Evolutionary conservation across 92 coral and sea anemone genomes (phyloP).

Genomic region (Phymanthus crucifer): DNA sequence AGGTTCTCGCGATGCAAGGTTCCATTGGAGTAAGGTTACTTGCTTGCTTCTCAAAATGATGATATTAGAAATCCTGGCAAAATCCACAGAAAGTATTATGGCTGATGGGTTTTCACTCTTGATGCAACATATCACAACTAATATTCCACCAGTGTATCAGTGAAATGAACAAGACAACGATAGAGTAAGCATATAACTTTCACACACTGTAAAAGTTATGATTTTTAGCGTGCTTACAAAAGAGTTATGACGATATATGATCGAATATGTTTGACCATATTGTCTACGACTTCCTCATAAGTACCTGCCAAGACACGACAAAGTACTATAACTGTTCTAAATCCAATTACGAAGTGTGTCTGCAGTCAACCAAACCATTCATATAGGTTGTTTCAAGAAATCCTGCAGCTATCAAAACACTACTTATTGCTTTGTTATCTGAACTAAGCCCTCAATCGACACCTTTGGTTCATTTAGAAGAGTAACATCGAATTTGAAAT

Average conservation of each 20-base stretch:
- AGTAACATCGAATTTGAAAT: background rate
- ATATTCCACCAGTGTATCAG: background rate
- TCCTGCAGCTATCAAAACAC: background rate
- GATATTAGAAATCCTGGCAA: background rate
- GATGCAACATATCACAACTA: background rate
- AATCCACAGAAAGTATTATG: background rate
- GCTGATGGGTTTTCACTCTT: background rate
- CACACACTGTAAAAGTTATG: no score
- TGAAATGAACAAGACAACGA: background rate
- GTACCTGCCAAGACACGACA: background rate
- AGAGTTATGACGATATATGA: background rate
- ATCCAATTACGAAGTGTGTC: background rate
- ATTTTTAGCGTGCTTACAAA: no score
- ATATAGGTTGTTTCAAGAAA: background rate
- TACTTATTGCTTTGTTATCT: no score
- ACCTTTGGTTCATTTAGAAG: background rate
- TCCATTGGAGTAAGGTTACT: background rate
- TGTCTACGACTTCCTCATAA: constrained; percentile 4
- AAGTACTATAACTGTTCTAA: background rate
- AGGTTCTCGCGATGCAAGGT: no score
- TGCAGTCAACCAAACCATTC: background rate
- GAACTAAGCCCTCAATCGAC: background rate
- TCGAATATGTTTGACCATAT: no score
- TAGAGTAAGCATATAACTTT: no score
- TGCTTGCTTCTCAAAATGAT: background rate